Conservation (phyloP, 2,113 vertebrate genomes). For the Lophotis ruficrista region DNA sequence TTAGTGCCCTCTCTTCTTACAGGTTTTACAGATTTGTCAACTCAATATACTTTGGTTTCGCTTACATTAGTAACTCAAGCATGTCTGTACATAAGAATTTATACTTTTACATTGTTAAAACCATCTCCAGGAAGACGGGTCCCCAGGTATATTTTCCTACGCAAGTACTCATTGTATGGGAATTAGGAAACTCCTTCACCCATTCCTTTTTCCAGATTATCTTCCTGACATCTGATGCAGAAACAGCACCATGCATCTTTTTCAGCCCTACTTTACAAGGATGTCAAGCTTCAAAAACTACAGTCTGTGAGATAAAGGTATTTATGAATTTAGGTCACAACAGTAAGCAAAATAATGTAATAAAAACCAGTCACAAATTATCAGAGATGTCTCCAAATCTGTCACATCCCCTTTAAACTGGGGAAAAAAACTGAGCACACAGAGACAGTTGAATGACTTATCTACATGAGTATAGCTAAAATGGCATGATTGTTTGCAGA, state of each 20-base stretch:
- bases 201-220: not conserved
- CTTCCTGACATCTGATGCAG: not conserved
- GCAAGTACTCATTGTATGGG: not conserved
- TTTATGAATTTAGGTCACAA: not conserved
- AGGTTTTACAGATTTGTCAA: not conserved
- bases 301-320: not conserved
- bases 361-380: not conserved
- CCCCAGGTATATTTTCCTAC: not conserved
- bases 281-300: not conserved
- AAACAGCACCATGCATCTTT: not conserved
- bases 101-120: not conserved
- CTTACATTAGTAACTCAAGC: not conserved
- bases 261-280: not conserved
- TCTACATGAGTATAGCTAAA: not conserved
- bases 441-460: not conserved
- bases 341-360: not conserved
- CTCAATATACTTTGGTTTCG: not conserved
- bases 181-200: not conserved
- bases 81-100: not conserved
- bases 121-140: fast-evolving
- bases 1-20: not conserved
- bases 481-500: not conserved
- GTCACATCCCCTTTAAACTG: not conserved
- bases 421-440: not conserved
- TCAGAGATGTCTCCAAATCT: not conserved